Conservation (phyloP, 2,797 vertebrate genomes). For the Octomys mimax region DNA sequence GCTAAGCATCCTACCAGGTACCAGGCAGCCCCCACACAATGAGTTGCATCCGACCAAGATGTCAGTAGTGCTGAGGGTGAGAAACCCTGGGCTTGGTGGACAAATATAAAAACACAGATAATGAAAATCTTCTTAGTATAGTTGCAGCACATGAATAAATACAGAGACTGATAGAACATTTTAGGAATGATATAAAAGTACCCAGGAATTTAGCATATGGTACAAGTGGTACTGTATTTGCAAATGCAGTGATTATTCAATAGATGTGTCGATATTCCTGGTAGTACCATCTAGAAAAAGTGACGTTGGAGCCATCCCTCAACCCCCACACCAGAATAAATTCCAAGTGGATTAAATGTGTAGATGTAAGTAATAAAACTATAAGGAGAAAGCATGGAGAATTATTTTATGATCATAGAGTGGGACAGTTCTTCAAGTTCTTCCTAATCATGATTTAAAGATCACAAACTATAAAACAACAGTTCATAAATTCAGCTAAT, state of each 20-base stretch:
- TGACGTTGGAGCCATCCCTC: not conserved
- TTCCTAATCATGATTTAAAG: constrained; percentile 45
- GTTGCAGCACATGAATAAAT: not conserved
- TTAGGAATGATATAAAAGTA: not conserved
- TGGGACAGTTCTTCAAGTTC: constrained; percentile 5
- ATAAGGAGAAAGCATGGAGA: not conserved
- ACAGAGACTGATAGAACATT: not conserved
- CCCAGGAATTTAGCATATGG: not conserved
- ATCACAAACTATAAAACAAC: constrained; percentile 7
- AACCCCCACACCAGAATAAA: constrained; percentile 1
- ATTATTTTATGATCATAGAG: constrained; percentile 36
- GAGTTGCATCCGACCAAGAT: not conserved
- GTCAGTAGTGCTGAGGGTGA: not conserved
- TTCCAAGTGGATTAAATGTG: constrained; percentile 20
- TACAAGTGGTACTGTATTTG: not conserved
- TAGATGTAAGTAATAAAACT: not conserved
- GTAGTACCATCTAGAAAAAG: not conserved
- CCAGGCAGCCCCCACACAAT: not conserved
- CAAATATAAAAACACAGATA: not conserved
- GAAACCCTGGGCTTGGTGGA: not conserved
- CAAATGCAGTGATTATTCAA: not conserved
- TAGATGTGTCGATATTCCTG: not conserved
- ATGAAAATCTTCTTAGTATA: not conserved
- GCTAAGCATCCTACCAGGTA: not conserved
- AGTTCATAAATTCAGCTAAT: constrained; percentile 36